Base-by-base conservation (phyloP, 2,113 vertebrate genomes). In the Catharus minimus region DNA sequence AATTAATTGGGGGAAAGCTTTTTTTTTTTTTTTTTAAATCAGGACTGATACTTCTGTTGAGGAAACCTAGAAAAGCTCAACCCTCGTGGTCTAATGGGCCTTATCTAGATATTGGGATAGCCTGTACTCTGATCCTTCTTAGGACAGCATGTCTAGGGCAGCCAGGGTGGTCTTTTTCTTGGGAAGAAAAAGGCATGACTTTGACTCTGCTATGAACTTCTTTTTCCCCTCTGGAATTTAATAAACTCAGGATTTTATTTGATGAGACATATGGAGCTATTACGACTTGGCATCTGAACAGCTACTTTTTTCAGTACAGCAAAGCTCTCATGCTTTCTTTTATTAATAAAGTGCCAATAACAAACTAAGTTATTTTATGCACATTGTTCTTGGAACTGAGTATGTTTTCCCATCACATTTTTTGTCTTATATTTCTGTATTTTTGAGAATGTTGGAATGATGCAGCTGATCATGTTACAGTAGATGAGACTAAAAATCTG, bases 271-370 rank as follows among this genome's bases (percentile, higher is more conserved):
- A 73, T 3, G 66, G 66, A 90, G 32, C 60, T 87, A 46, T 60
- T 50, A 91, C 84, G 73, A 53, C 49, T 74, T 93, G 83, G 57
- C 82, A 78, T 53, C 65, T 81, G 46, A 85, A 82, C 46, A 88
- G 46, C 49, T 77, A 65, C 10, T 75, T 88, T 82, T 88, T 73
- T 60, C 26, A 84, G 33, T 56, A 26, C 17, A 88, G 38, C 17
- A 75, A 33, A 82, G 33, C 46, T 86, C 69, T 74, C 18, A 16
- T 77, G 33, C 21, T 83, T 77, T 68, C 72, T 78, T 74, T 91
- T 79, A 49, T 24, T 74, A 81, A 72, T 32, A n/a, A 89, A 78
- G 18, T 64, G 50, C 18, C 60, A 61, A 18, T 39, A 83, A 36
- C 4, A 6, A 71, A 32, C 10, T 10, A 28, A 36, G 17, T 61